These are phyloP conservation scores for Todiramphus chloris DNA, from an alignment of 2,113 vertebrate species.

Conservation along the genomic window DNA sequence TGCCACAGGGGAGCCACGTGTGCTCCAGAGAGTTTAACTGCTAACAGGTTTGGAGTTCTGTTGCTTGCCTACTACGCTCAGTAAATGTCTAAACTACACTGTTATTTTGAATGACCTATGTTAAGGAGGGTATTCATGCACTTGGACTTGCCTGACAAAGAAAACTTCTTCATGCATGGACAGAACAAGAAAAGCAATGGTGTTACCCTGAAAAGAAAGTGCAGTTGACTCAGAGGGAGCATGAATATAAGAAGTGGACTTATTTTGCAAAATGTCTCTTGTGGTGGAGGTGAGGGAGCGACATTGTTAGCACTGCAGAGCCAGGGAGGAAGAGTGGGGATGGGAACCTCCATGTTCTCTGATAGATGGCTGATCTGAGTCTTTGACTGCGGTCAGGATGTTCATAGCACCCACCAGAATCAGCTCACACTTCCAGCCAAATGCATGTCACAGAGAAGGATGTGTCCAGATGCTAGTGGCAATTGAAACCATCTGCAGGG, in stretches of 20 bases:
- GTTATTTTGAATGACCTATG: background rate
- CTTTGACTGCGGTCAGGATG: background rate
- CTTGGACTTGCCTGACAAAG: background rate
- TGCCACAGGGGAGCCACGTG: background rate
- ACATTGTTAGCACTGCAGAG: background rate
- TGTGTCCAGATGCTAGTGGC: background rate
- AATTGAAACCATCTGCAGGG: background rate
- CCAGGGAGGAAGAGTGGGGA: background rate
- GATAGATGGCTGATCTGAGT: background rate
- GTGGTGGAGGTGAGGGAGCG: background rate
- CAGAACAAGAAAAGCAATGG: background rate
- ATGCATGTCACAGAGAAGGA: rapidly evolving
- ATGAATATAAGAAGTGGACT: rapidly evolving
- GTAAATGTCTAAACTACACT: background rate
- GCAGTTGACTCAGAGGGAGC: too few relatives aligned
- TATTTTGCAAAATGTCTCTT: background rate
- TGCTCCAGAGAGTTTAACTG: background rate
- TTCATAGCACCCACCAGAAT: background rate
- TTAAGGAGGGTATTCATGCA: background rate
- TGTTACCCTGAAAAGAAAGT: background rate
- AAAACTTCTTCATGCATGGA: background rate
- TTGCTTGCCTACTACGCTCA: background rate
- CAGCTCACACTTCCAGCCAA: background rate
- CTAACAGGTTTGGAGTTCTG: background rate
- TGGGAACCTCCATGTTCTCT: rapidly evolving